Evolutionary conservation across 37 sponge, comb jelly and placozoan genomes (phyloP).

Genomic region (Crambe crambe): DNA sequence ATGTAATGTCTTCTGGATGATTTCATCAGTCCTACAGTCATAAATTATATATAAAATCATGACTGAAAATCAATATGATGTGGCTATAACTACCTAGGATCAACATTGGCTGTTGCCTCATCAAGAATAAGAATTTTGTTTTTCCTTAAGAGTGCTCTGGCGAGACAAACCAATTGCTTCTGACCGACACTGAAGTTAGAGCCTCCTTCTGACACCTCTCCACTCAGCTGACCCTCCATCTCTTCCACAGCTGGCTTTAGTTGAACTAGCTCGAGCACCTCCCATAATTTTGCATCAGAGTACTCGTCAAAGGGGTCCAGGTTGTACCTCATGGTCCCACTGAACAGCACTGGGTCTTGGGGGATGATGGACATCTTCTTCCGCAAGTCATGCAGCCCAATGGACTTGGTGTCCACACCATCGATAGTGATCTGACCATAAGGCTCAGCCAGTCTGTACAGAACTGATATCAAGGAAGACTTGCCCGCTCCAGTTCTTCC

Average conservation of each 20-base stretch:
- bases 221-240: conserved; percentile 63
- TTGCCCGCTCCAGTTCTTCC: conserved; percentile 97
- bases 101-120: conserved; percentile 91
- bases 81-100: conserved; percentile 29
- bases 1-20: conserved; percentile 80
- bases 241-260: conserved; percentile 63
- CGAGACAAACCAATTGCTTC: conserved; percentile 85
- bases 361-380: conserved; percentile 88
- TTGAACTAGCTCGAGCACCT: conserved; percentile 75
- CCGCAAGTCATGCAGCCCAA: conserved; percentile 84
- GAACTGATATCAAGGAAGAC: conserved; percentile 79
- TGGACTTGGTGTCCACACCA: conserved; percentile 61
- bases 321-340: conserved; percentile 87
- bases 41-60: no score
- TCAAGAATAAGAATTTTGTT: conserved; percentile 86
- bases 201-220: conserved; percentile 76
- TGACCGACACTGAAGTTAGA: conserved; percentile 89
- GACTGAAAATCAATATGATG: background rate
- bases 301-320: conserved; percentile 85
- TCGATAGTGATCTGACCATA: conserved; percentile 78
- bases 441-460: conserved; percentile 90
- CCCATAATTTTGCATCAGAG: conserved; percentile 78
- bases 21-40: conserved; percentile 76
- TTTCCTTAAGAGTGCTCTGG: conserved; percentile 74
- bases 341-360: conserved; percentile 91